A percentile compares a stretch with the other conserved stretches of the same genome.
Evolutionary conservation across 2,797 vertebrate genomes (phyloP).

Genomic region (Sebastes matsubarae): DNA sequence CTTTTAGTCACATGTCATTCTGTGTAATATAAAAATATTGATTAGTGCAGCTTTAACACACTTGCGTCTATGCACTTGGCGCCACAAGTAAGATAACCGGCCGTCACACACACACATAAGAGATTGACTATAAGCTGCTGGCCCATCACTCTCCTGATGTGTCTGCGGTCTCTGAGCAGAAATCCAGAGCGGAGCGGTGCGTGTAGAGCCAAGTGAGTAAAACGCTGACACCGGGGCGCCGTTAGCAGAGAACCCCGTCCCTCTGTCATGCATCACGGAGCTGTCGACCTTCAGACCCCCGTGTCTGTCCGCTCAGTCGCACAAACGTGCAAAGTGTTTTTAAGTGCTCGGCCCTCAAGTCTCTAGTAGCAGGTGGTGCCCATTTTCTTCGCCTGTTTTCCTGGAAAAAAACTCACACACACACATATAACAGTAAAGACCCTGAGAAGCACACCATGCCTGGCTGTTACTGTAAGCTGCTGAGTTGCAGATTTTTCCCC

Average conservation of each 20-base stretch:
- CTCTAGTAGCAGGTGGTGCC: constrained; percentile 18
- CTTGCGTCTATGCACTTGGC: not conserved
- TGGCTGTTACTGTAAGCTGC: constrained; percentile 1
- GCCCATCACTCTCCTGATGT: constrained; percentile 29
- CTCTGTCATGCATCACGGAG: constrained; percentile 63
- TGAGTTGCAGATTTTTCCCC: constrained; percentile 16
- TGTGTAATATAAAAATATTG: not conserved
- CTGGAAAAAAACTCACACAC: not conserved
- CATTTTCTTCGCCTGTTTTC: constrained; percentile 11
- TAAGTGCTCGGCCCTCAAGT: constrained; percentile 23
- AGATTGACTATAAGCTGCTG: constrained; percentile 4
- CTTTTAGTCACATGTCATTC: not conserved
- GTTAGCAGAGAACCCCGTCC: constrained; percentile 48
- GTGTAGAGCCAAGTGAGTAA: constrained; percentile 18
- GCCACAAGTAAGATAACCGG: not conserved
- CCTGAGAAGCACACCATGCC: not conserved
- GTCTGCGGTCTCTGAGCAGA: constrained; percentile 18
- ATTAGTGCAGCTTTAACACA: not conserved
- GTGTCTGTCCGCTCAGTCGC: constrained; percentile 15
- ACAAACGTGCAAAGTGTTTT: constrained; percentile 50
- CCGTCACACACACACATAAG: not conserved
- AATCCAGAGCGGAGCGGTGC: constrained; percentile 11
- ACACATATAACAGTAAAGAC: not conserved
- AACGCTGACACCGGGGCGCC: constrained; percentile 52
- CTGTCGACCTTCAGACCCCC: constrained; percentile 57